Base-by-base conservation (phyloP, 2,888 invertebrate genomes). In the Volucella inflata region DNA sequence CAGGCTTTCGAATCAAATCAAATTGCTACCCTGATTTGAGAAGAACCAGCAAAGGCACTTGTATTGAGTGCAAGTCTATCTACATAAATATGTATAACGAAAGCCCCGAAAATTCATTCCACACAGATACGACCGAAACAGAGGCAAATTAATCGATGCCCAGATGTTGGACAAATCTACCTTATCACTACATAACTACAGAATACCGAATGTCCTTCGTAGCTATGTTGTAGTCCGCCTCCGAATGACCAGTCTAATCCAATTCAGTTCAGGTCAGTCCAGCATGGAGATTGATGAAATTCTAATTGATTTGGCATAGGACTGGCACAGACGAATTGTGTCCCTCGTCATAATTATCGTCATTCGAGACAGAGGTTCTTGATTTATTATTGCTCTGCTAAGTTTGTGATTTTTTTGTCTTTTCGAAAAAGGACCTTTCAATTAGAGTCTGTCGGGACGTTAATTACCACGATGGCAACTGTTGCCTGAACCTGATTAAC, bases 141-240 rank as follows among this genome's bases (percentile, higher is more conserved):
- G 51, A 71, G 46, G 16, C 44, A 36, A 71, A 82, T 82, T 55
- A 82, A 76, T 82, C 71, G 82, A 76, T 72, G 59, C 72, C 51
- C 44, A 79, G 79, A 79, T 81, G 65, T 57, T 67, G 57, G 81
- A 72, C 81, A 71, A 85, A 81, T 64, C 81, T 36, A 81, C 67
- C 85, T 81, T 71, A 70, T 77, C 81, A 77, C 76, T 77, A 72
- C 81, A 85, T 85, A 79, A 67, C 76, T 76, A 84, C 17, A 71
- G 53, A 55, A 67, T 40, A 62, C 60, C 46, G 67, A 68, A 81
- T 71, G 85, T 81, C 81, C 67, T 68, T 68, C 48, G 70, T 62
- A 51, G 53, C 42, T 67, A 68, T 60, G 21, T 16, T 8, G 8
- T 14, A 8, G 2, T 14, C 14, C 12, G 12, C 48, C 8, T 48